Evolutionary conservation across 2,113 vertebrate genomes (phyloP).

Genomic region (Chaenogobius annularis): DNA sequence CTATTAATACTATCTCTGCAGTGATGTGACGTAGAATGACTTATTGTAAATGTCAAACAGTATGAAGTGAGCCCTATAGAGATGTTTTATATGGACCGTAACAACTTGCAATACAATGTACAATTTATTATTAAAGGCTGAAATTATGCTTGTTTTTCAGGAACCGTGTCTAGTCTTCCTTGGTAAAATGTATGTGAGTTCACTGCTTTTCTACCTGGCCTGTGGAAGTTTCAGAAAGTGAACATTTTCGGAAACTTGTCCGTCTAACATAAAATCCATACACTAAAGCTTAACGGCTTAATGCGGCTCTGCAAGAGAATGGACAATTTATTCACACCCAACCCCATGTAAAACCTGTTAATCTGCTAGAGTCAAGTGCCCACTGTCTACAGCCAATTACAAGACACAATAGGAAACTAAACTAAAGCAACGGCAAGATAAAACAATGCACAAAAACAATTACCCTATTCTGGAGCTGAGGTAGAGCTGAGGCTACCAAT

Average conservation of each 20-base stretch:
- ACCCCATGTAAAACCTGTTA: conserved; percentile 2
- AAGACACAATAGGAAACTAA: background rate
- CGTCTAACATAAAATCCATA: too few species aligned
- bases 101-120: background rate
- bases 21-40: background rate
- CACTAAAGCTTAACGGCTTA: background rate
- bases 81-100: background rate
- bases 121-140: background rate
- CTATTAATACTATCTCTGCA: background rate
- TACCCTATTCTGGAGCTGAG: background rate
- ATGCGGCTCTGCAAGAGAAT: background rate
- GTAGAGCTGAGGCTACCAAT: background rate
- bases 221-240: background rate
- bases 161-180: background rate
- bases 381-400: background rate
- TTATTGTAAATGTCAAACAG: too few species aligned
- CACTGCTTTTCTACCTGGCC: background rate
- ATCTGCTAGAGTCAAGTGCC: background rate
- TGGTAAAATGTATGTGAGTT: background rate
- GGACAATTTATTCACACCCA: background rate
- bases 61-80: too few species aligned
- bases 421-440: background rate
- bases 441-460: background rate
- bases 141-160: background rate
- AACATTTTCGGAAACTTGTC: background rate